These are phyloP conservation scores for Hemiscyllium ocellatum DNA, from an alignment of 2,113 vertebrate genomes.

Conservation along the genomic window DNA sequence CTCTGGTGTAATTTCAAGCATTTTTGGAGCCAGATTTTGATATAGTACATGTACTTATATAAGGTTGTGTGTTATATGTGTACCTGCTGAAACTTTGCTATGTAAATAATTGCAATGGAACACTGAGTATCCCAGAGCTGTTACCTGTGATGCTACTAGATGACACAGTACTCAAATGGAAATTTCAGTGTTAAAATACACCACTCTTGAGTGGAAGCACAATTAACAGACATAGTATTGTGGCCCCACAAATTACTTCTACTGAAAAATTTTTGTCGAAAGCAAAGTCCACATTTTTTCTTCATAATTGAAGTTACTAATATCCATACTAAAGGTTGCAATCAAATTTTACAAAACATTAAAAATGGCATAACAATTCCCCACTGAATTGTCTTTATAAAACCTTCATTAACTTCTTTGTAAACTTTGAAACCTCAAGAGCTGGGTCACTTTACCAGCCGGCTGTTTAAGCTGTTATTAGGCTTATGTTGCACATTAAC, in stretches of 20 bases:
- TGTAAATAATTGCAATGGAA: background rate
- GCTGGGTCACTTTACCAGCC: background rate
- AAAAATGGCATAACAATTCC: background rate
- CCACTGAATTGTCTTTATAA: background rate
- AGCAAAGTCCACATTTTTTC: background rate
- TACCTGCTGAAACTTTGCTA: background rate
- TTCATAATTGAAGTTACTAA: background rate
- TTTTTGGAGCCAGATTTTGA: background rate
- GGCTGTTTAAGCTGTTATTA: background rate
- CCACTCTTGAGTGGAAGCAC: background rate
- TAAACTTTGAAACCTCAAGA: background rate
- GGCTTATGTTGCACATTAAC: background rate
- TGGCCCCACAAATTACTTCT: background rate
- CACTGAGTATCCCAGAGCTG: background rate
- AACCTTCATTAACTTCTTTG: background rate
- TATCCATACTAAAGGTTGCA: too few species aligned
- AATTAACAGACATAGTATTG: background rate
- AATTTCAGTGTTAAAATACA: background rate
- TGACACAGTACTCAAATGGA: background rate
- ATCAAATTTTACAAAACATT: background rate
- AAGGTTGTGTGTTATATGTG: background rate
- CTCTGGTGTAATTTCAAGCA: background rate
- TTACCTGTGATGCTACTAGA: background rate
- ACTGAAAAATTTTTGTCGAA: background rate
- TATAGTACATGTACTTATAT: background rate